Evolutionary conservation across 1,140 invertebrate genomes (phyloP).

Genomic region (Ylistrum balloti): DNA sequence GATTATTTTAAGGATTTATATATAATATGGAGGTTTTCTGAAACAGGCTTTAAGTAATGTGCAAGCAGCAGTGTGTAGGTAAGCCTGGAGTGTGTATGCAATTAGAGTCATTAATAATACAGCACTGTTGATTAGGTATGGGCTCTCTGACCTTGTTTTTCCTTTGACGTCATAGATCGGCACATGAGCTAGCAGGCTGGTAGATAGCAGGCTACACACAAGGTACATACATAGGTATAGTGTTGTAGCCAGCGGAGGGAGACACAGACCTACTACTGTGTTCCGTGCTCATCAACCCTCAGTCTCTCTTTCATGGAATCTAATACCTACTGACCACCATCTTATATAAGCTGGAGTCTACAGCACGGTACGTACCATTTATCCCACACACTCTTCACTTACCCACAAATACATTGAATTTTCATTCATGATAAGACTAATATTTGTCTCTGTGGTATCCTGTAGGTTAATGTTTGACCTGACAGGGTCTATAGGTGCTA

Average conservation of each 20-base stretch:
- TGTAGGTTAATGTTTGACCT: neutral
- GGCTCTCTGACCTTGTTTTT: constrained; percentile 37
- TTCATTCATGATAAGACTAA: constrained; percentile 24
- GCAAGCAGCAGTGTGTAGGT: neutral
- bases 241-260: neutral
- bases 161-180: constrained; percentile 37
- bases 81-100: constrained; percentile 27
- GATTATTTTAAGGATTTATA: neutral
- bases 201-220: constrained; percentile 32
- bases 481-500: neutral
- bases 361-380: constrained; percentile 12
- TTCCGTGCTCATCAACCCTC: neutral
- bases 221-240: constrained; percentile 11
- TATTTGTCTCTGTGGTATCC: neutral
- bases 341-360: constrained; percentile 7
- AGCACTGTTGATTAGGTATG: constrained; percentile 34
- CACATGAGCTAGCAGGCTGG: constrained; percentile 30
- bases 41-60: neutral
- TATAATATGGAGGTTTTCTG: neutral
- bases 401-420: neutral
- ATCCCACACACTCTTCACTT: neutral
- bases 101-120: constrained; percentile 40
- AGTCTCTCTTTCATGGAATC: neutral
- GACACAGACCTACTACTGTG: neutral
- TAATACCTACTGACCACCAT: neutral